phyloP scores from a whole-genome alignment of 2,113 vertebrate species.

The Tupaia tana region DNA sequence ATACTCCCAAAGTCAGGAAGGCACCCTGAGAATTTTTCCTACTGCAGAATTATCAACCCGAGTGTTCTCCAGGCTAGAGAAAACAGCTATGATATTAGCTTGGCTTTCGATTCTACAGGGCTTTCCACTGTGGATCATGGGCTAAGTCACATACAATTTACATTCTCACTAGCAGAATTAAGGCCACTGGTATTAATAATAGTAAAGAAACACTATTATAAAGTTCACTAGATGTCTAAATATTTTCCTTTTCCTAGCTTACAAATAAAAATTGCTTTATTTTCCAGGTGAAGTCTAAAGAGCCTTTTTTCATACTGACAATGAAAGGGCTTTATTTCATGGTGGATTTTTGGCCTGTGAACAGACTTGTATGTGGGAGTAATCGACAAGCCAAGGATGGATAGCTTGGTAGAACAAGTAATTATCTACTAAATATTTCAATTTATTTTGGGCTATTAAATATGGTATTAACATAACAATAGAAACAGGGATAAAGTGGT shows the following conservation, averaged over 20 bases:
- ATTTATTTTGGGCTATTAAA: not conserved
- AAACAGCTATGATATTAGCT: not conserved
- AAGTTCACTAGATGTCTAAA: not conserved
- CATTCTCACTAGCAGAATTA: not conserved
- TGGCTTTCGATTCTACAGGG: not conserved
- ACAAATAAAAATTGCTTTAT: not conserved
- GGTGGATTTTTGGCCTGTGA: not conserved
- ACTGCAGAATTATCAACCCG: not conserved
- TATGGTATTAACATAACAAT: not conserved
- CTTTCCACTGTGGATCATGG: not conserved
- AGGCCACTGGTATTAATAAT: not conserved
- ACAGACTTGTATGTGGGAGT: not conserved
- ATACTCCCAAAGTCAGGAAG: not conserved
- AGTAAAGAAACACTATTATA: not conserved
- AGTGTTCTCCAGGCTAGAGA: not conserved
- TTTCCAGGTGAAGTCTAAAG: not conserved
- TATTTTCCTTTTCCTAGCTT: not conserved
- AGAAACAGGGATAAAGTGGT: not conserved
- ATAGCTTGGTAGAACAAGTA: not conserved
- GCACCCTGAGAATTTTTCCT: not conserved
- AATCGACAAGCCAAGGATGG: not conserved
- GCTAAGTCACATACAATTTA: not conserved
- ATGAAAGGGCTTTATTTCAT: not conserved
- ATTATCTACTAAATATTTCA: not conserved
- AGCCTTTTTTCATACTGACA: not conserved